Evolutionary conservation across 1,140 invertebrate species (phyloP).

Genomic region (Nixonia krombeini): DNA sequence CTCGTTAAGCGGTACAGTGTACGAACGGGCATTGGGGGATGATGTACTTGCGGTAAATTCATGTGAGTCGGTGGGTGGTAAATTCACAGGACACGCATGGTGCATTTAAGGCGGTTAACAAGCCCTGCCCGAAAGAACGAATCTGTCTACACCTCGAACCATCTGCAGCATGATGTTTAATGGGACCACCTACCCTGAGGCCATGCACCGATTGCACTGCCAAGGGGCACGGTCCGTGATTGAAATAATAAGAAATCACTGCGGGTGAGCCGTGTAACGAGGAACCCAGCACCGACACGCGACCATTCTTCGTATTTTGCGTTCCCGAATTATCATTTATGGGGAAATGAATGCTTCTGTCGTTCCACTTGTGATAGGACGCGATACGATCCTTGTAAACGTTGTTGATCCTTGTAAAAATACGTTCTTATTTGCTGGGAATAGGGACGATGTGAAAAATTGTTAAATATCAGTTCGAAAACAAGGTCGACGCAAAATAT

Average conservation of each 20-base stretch:
- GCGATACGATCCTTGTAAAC: too few relatives aligned
- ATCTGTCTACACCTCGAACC: conserved; percentile 60
- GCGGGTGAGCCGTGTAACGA: conserved; percentile 57
- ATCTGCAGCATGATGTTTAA: conserved; percentile 62
- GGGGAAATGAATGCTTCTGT: background rate
- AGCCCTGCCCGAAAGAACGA: conserved; percentile 58
- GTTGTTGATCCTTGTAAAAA: too few relatives aligned
- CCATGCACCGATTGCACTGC: conserved; percentile 16
- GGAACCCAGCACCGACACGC: conserved; percentile 55
- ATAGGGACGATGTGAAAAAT: too few relatives aligned
- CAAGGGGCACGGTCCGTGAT: conserved; percentile 36
- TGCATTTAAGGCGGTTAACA: conserved; percentile 49
- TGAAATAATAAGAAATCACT: conserved; percentile 59
- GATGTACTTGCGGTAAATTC: conserved; percentile 40
- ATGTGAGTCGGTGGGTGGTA: conserved; percentile 43
- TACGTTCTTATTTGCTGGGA: too few relatives aligned
- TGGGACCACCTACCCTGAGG: conserved; percentile 49
- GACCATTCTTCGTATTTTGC: conserved; percentile 25
- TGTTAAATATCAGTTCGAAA: too few relatives aligned
- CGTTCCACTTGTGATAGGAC: too few relatives aligned
- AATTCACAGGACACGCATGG: conserved; percentile 44
- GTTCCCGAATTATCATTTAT: background rate
- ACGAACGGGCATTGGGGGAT: conserved; percentile 1
- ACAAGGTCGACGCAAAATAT: too few relatives aligned
- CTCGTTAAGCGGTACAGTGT: conserved; percentile 9